phyloP scores from a whole-genome alignment of 1,140 invertebrate genomes.

The Oryzaephilus surinamensis region DNA sequence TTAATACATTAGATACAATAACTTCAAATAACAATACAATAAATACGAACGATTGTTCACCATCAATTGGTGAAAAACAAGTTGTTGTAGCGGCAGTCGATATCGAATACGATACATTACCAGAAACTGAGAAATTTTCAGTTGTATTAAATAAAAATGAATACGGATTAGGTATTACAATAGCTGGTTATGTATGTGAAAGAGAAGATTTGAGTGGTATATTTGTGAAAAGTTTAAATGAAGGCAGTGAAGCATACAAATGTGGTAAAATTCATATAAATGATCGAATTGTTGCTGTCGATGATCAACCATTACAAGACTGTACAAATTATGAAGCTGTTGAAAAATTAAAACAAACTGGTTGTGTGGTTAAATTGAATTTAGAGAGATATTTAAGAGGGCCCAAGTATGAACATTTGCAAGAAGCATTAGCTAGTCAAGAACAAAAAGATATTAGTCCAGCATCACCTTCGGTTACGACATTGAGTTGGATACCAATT shows the following conservation, averaged over 20 bases:
- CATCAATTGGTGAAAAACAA: conserved; percentile 38
- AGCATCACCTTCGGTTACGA: conserved; percentile 55
- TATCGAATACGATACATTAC: conserved; percentile 27
- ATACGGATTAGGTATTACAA: conserved; percentile 55
- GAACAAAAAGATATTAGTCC: conserved; percentile 53
- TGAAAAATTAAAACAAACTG: conserved; percentile 74
- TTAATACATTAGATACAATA: conserved; percentile 18
- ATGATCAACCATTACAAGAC: conserved; percentile 67
- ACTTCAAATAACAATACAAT: conserved; percentile 20
- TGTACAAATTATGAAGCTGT: conserved; percentile 86
- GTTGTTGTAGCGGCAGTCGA: conserved; percentile 36
- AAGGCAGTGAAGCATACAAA: conserved; percentile 80
- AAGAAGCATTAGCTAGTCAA: conserved; percentile 61
- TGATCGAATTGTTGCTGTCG: conserved; percentile 84
- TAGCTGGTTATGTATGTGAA: conserved; percentile 58
- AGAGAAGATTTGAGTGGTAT: conserved; percentile 86
- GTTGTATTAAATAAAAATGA: conserved; percentile 54
- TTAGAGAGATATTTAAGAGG: conserved; percentile 78
- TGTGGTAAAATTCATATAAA: conserved; percentile 83
- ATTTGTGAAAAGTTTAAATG: conserved; percentile 90
- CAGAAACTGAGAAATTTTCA: conserved; percentile 43
- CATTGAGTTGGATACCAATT: conserved; percentile 61
- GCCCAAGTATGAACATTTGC: conserved; percentile 80
- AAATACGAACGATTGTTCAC: conserved; percentile 35
- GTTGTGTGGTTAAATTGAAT: conserved; percentile 64